Evolutionary conservation across 2,113 vertebrate genomes (phyloP), one percentile per base, ranked within the genome.

Genomic region (Oenanthe oenanthe): DNA sequence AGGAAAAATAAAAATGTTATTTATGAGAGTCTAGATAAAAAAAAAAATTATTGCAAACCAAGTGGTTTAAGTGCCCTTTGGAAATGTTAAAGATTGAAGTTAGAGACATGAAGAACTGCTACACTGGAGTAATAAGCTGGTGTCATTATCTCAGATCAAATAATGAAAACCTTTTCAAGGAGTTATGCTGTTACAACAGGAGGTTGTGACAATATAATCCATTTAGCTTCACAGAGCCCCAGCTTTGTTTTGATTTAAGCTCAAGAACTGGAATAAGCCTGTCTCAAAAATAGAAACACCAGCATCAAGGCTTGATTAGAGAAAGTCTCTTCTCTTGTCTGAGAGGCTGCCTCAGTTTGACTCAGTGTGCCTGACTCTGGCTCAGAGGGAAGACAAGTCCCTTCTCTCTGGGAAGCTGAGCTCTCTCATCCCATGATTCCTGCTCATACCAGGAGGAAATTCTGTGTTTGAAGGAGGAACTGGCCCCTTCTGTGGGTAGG

Each of bases 191-290:
- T 61, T 91, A 63, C 56, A 92, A 91, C 53, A 93, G 65, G 81
- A 88, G 87, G 71, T 32, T 91, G 79, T 79, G 81, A 76, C 88
- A 80, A 70, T 73, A 93, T 61, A 95, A 96, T 93, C 72, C 71
- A 76, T 89, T 94, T 89, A 88, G 51, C 47, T 90, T 66, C 75
- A 88, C 25, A 91, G 75, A 78, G 90, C 70, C 62, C 32, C 43
- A 70, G 78, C 78, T 95, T 96, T 92, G 79, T 94, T 96, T 96
- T 93, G 93, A 89, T 93, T 94, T 91, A 84, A 95, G 57, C 45
- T 95, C 68, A 74, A 92, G 73, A 73, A 92, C 70, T 84, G 56
- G 61, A 93, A 70, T 89, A 89, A 96, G 36, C 40, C 76, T 75
- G 28, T 85, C 88, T 78, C 93, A 89, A 92, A 97, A 95, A 92